Conservation (phyloP, 2,888 invertebrate species). For the Plebejus argus region DNA sequence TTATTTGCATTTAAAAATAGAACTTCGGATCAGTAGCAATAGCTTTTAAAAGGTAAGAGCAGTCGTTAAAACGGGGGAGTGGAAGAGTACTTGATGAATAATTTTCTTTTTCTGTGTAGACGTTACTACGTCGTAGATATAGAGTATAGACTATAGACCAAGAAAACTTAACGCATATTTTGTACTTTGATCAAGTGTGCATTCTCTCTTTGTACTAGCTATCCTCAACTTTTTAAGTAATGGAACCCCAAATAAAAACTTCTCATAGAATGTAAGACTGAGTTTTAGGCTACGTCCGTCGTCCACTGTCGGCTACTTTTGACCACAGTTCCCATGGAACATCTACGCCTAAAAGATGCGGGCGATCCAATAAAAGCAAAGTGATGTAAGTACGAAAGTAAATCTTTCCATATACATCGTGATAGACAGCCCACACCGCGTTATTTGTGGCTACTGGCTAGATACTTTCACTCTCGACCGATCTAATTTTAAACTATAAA, state of each 20-base stretch:
- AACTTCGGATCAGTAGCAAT: neutral
- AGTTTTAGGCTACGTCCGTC: too few species aligned
- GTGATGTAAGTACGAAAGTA: constrained; percentile 5
- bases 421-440: constrained; percentile 17
- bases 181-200: too few species aligned
- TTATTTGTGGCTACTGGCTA: constrained; percentile 10
- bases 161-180: too few species aligned
- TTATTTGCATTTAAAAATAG: constrained; percentile 7
- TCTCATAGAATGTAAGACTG: too few species aligned
- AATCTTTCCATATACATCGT: constrained; percentile 23
- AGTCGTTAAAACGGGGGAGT: constrained; percentile 1
- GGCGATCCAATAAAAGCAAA: neutral
- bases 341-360: neutral
- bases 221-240: too few species aligned
- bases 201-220: too few species aligned
- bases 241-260: too few species aligned
- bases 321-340: neutral
- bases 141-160: too few species aligned
- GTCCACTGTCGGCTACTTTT: neutral
- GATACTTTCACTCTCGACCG: constrained; percentile 6
- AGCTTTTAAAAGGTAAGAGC: neutral
- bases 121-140: too few species aligned
- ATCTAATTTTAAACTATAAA: constrained; percentile 3
- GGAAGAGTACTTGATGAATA: neutral
- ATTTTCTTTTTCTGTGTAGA: neutral